A percentile compares a stretch with the other conserved stretches of the same genome.
Conservation (phyloP, 2,797 vertebrate species). For the Trematomus bernacchii region DNA sequence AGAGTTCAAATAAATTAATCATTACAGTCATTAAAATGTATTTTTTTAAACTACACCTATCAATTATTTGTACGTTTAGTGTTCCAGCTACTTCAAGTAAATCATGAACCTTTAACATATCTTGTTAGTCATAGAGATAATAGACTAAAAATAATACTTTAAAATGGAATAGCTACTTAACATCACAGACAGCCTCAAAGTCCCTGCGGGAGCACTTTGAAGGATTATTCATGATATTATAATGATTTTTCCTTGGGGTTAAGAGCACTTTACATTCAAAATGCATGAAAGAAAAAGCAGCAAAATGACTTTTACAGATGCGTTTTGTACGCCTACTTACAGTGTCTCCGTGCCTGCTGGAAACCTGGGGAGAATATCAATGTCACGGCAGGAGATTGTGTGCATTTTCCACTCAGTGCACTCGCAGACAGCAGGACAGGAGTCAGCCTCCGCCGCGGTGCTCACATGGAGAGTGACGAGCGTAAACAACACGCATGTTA, state of each 20-base stretch:
- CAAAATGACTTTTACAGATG: constrained; percentile 65
- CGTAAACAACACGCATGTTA: constrained; percentile 65
- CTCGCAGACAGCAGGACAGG: constrained; percentile 86
- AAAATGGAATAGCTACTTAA: constrained; percentile 55
- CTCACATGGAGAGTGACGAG: constrained; percentile 58
- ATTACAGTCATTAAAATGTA: neutral
- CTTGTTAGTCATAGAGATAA: constrained; percentile 25
- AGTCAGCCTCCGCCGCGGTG: constrained; percentile 50
- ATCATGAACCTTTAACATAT: constrained; percentile 5
- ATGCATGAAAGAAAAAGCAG: constrained; percentile 33
- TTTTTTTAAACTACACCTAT: neutral
- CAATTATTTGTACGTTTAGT: neutral
- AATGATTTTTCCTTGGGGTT: constrained; percentile 70
- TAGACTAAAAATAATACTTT: constrained; percentile 39
- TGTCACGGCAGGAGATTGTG: constrained; percentile 90
- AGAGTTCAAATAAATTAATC: neutral
- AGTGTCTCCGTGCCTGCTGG: constrained; percentile 90
- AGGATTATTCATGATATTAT: constrained; percentile 57
- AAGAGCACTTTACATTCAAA: constrained; percentile 60
- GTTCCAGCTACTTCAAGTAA: constrained; percentile 10
- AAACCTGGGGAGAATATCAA: constrained; percentile 89
- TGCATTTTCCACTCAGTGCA: constrained; percentile 88
- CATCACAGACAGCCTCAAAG: constrained; percentile 41
- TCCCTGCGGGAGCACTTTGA: constrained; percentile 58
- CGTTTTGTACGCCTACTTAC: constrained; percentile 87